Evolutionary conservation across 2,113 vertebrate genomes (phyloP).

Genomic region (Phainopepla nitens): DNA sequence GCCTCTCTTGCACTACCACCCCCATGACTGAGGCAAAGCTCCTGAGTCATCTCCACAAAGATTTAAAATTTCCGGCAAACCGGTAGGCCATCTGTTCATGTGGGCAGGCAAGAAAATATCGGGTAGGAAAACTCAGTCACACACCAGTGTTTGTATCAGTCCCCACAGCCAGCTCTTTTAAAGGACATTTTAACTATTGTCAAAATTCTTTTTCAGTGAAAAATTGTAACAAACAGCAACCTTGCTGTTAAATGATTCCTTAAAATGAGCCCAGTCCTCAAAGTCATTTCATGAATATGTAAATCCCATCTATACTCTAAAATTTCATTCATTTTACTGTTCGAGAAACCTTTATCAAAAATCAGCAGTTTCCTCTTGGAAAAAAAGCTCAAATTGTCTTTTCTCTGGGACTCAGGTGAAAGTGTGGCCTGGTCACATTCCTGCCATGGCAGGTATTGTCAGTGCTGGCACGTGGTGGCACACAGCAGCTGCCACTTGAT

Average conservation of each 20-base stretch:
- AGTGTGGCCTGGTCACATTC: background rate
- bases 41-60: background rate
- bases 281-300: background rate
- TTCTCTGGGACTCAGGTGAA: background rate
- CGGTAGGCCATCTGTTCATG: background rate
- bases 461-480: background rate
- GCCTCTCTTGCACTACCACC: background rate
- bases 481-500: background rate
- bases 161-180: background rate
- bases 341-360: background rate
- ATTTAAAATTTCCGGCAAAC: background rate
- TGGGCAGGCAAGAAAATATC: background rate
- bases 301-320: background rate
- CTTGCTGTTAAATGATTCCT: background rate
- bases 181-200: background rate
- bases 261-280: background rate
- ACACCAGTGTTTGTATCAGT: background rate
- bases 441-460: background rate
- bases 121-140: background rate
- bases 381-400: background rate
- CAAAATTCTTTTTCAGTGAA: background rate
- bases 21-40: background rate
- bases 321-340: background rate
- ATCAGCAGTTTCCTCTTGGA: background rate
- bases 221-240: background rate